Evolutionary conservation across 2,113 vertebrate species (phyloP).

Genomic region (Gracilinanus agilis): DNA sequence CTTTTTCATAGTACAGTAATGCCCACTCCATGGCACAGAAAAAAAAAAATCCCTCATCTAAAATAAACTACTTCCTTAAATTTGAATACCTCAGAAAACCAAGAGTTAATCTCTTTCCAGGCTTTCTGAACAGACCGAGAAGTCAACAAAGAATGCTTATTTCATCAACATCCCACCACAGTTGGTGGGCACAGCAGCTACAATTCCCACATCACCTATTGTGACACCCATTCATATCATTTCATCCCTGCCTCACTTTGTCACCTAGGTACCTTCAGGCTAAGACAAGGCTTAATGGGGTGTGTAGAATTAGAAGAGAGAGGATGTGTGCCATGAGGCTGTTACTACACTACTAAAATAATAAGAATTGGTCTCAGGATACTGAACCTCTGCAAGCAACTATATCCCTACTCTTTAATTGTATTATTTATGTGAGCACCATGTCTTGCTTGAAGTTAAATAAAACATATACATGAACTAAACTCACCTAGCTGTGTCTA

Average conservation of each 20-base stretch:
- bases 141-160: constrained; percentile 5
- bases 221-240: neutral
- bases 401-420: neutral
- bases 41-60: neutral
- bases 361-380: neutral
- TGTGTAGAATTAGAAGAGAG: constrained; percentile 19
- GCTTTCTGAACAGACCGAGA: neutral
- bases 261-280: neutral
- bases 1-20: neutral
- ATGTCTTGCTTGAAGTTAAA: neutral
- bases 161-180: neutral
- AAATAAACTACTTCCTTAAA: neutral
- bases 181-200: neutral
- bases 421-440: neutral
- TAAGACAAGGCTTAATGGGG: neutral
- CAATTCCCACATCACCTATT: constrained; percentile 4
- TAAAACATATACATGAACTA: neutral
- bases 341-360: neutral
- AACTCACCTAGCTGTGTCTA: neutral
- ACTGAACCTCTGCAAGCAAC: neutral
- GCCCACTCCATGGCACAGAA: neutral
- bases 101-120: neutral
- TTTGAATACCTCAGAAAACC: neutral
- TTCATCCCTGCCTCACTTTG: neutral
- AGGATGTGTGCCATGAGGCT: neutral